Percentiles rank a stretch among this genome's conserved stretches.
Evolutionary conservation across 2,888 invertebrate genomes (phyloP).

Genomic region (Troides aeacus): DNA sequence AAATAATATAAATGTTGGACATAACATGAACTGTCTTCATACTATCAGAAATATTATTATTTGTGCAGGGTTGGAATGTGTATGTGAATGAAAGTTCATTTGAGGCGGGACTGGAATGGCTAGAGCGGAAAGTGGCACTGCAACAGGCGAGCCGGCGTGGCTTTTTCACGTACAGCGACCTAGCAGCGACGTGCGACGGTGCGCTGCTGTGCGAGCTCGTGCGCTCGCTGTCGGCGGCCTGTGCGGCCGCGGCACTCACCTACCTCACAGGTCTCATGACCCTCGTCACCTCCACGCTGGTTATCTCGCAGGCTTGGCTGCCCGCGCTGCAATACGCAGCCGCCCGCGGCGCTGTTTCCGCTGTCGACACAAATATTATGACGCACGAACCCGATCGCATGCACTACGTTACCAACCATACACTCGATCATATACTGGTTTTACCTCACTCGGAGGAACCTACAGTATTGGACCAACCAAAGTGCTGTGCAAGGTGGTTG

Average conservation of each 20-base stretch:
- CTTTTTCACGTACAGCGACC: constrained; percentile 91
- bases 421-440: constrained; percentile 39
- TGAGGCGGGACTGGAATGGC: constrained; percentile 83
- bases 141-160: constrained; percentile 86
- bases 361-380: constrained; percentile 36
- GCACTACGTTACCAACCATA: constrained; percentile 36
- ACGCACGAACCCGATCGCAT: constrained; percentile 29
- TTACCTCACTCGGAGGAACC: constrained; percentile 35
- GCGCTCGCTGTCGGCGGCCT: constrained; percentile 33
- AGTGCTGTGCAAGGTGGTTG: constrained; percentile 59
- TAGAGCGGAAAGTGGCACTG: constrained; percentile 87
- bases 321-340: constrained; percentile 37
- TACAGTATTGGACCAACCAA: constrained; percentile 35
- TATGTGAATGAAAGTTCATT: constrained; percentile 89
- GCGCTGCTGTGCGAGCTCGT: constrained; percentile 56
- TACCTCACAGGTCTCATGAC: constrained; percentile 42
- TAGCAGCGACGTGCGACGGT: constrained; percentile 78
- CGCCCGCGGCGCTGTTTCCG: constrained; percentile 25
- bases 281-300: constrained; percentile 47
- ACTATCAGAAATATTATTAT: not conserved
- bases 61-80: constrained; percentile 89
- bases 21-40: not conserved
- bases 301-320: constrained; percentile 38
- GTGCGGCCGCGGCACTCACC: constrained; percentile 38
- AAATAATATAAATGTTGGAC: too few relatives aligned